These are phyloP conservation scores for Lycia hirtaria DNA, from an alignment of 2,888 invertebrate species.

Conservation along the genomic window DNA sequence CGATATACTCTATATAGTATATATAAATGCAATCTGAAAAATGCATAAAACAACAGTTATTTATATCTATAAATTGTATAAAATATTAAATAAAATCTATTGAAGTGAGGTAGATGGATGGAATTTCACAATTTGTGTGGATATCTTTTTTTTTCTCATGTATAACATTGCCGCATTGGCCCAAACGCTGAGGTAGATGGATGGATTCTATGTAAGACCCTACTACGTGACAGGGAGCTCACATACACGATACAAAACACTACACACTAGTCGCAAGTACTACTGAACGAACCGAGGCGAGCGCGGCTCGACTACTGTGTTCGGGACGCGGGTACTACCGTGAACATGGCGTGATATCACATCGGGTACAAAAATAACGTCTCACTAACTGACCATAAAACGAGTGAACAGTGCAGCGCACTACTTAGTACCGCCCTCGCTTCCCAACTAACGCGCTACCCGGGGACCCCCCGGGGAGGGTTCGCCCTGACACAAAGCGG, in stretches of 20 bases:
- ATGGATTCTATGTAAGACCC: constrained; percentile 84
- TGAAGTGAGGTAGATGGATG: constrained; percentile 91
- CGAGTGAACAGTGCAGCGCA: constrained; percentile 30
- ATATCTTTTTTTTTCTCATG: constrained; percentile 69
- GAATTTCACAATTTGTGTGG: constrained; percentile 87
- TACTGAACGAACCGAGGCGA: constrained; percentile 62
- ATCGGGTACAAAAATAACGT: constrained; percentile 58
- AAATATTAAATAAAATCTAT: constrained; percentile 86
- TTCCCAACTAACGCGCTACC: constrained; percentile 30
- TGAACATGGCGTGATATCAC: constrained; percentile 39
- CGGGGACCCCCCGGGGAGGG: too few relatives aligned
- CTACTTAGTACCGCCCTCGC: constrained; percentile 28
- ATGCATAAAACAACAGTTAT: constrained; percentile 85
- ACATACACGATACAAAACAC: constrained; percentile 77
- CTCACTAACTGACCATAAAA: constrained; percentile 52
- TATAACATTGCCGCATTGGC: constrained; percentile 81
- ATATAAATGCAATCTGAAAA: constrained; percentile 85
- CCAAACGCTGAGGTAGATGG: constrained; percentile 86
- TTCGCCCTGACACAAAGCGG: constrained; percentile 29
- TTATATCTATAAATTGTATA: constrained; percentile 84
- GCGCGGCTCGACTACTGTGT: constrained; percentile 31
- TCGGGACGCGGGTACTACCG: constrained; percentile 36
- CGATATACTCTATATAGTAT: constrained; percentile 83
- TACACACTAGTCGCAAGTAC: constrained; percentile 70
- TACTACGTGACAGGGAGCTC: constrained; percentile 73